A percentile compares a stretch with the other conserved stretches of the same genome.
These are phyloP conservation scores for Microcebus jonahi DNA, from an alignment of 2,113 vertebrate species.

Conservation along the genomic window DNA sequence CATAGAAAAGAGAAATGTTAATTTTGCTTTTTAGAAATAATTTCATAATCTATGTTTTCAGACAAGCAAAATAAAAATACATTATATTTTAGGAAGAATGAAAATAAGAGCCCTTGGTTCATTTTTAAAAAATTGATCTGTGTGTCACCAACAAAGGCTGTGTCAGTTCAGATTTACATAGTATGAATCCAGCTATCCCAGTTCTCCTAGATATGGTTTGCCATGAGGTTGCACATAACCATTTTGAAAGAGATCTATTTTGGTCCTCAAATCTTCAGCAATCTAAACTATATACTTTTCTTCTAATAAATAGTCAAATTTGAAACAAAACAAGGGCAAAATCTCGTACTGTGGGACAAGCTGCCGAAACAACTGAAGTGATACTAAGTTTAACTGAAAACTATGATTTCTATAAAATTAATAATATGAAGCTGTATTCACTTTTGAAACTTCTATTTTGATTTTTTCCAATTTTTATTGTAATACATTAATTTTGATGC, in stretches of 20 bases:
- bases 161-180: not conserved
- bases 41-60: not conserved
- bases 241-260: slow-evolving; percentile 13
- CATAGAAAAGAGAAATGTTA: not conserved
- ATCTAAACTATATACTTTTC: not conserved
- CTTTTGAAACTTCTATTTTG: not conserved
- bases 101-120: not conserved
- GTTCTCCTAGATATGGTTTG: not conserved
- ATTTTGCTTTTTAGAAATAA: not conserved
- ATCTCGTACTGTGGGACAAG: not conserved
- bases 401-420: not conserved
- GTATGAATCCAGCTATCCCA: not conserved
- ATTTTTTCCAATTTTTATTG: not conserved
- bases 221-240: not conserved
- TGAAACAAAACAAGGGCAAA: not conserved
- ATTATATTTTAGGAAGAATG: not conserved
- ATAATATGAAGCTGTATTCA: not conserved
- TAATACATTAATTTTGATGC: not conserved
- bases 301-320: not conserved
- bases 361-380: not conserved
- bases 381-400: slow-evolving; percentile 3
- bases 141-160: not conserved
- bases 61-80: not conserved
- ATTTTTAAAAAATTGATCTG: slow-evolving; percentile 7
- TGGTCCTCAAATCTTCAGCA: not conserved